Evolutionary conservation across 2,888 invertebrate species (phyloP).

Genomic region (Linnaemya tessellans): DNA sequence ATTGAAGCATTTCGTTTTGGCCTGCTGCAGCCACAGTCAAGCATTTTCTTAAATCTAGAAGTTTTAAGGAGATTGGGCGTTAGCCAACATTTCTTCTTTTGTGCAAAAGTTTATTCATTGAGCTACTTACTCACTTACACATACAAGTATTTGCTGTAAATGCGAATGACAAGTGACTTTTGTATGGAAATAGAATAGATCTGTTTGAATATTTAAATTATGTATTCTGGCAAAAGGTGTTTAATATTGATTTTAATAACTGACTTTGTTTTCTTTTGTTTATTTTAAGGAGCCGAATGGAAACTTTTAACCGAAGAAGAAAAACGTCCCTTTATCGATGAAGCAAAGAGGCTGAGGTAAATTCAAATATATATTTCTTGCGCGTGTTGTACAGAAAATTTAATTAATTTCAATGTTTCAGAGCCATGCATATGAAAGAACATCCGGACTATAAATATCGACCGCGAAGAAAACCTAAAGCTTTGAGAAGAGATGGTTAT

Average conservation of each 20-base stretch:
- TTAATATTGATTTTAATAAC: constrained; percentile 44
- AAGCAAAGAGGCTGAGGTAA: constrained; percentile 92
- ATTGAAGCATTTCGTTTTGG: neutral
- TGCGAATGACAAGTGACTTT: neutral
- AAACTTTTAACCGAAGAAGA: constrained; percentile 96
- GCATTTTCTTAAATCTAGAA: neutral
- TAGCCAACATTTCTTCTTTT: neutral
- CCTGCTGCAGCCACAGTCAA: neutral
- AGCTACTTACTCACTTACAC: neutral
- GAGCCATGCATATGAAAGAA: constrained; percentile 97
- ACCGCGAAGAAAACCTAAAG: constrained; percentile 94
- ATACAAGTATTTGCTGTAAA: neutral
- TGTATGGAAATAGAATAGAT: neutral
- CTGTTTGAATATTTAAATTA: constrained; percentile 12
- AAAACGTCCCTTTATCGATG: constrained; percentile 98
- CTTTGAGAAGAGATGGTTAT: constrained; percentile 94
- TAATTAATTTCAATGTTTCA: constrained; percentile 73
- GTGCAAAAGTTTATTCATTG: neutral
- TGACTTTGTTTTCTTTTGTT: constrained; percentile 1
- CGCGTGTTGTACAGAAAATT: neutral
- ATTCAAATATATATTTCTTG: constrained; percentile 21
- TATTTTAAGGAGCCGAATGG: constrained; percentile 93
- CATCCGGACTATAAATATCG: constrained; percentile 97
- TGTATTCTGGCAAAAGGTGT: constrained; percentile 11
- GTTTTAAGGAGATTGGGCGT: neutral